Evolutionary conservation across 2,888 invertebrate genomes (phyloP).

Genomic region (Drosophila neonasuta): DNA sequence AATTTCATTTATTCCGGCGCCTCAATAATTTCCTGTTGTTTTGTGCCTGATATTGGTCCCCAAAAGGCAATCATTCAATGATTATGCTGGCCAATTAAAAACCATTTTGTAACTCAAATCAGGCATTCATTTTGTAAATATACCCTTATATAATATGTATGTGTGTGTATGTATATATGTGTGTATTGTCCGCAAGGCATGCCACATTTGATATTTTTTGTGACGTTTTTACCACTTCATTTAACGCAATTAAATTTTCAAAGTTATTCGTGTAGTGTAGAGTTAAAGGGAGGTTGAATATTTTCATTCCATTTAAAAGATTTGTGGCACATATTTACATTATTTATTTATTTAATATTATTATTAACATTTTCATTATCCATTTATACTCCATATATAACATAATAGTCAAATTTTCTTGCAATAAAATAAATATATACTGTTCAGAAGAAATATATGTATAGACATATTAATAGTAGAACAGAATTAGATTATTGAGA

Average conservation of each 20-base stretch:
- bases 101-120: constrained; percentile 32
- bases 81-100: constrained; percentile 30
- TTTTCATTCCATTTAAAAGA: background rate
- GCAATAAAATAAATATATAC: too few relatives aligned
- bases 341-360: too few relatives aligned
- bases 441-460: too few relatives aligned
- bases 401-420: too few relatives aligned
- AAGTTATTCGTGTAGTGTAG: background rate
- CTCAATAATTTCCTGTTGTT: constrained; percentile 41
- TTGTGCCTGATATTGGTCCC: constrained; percentile 14
- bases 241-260: constrained; percentile 7
- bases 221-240: background rate
- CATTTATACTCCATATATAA: too few relatives aligned
- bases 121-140: background rate
- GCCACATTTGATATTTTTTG: background rate
- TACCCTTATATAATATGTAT: background rate
- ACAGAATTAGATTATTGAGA: too few relatives aligned
- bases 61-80: constrained; percentile 23
- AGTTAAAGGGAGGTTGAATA: background rate
- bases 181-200: background rate
- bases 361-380: too few relatives aligned
- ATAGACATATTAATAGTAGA: too few relatives aligned
- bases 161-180: background rate
- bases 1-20: constrained; percentile 28
- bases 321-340: too few relatives aligned